phyloP scores from a whole-genome alignment of 1,140 invertebrate species.

The Solenopsis fugax region DNA sequence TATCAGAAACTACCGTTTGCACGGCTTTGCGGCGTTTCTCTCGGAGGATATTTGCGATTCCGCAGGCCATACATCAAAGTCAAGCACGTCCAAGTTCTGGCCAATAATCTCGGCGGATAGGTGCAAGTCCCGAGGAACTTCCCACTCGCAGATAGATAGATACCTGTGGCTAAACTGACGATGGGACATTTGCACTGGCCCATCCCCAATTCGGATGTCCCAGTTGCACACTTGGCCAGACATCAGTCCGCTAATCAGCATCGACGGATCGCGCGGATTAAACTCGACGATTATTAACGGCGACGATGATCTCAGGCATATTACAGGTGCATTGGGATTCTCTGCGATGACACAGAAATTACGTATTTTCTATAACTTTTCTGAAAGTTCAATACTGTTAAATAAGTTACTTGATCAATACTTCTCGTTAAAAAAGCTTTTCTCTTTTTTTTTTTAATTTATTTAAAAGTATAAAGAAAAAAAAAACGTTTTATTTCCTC shows the following conservation, averaged over 20 bases:
- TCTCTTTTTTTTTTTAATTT: background rate
- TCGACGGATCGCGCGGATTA: slow-evolving; percentile 95
- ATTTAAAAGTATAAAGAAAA: background rate
- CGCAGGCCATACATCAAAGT: slow-evolving; percentile 55
- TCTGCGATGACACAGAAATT: slow-evolving; percentile 86
- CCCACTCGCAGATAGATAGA: slow-evolving; percentile 31
- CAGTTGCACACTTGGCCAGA: slow-evolving; percentile 95
- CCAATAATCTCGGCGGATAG: slow-evolving; percentile 62
- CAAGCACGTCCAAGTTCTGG: slow-evolving; percentile 54
- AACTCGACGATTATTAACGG: slow-evolving; percentile 95
- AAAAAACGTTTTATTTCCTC: background rate
- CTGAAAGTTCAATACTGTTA: background rate
- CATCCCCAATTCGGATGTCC: slow-evolving; percentile 91
- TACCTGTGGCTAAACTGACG: slow-evolving; percentile 79
- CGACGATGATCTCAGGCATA: slow-evolving; percentile 90
- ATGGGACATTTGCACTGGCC: slow-evolving; percentile 87
- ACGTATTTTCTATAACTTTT: background rate
- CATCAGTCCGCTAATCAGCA: slow-evolving; percentile 94
- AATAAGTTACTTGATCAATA: background rate
- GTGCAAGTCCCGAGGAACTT: slow-evolving; percentile 59
- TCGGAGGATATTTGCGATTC: slow-evolving; percentile 60
- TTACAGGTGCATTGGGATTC: slow-evolving; percentile 94
- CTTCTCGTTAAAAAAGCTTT: background rate
- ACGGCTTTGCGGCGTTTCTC: slow-evolving; percentile 52
- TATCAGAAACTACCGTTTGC: slow-evolving; percentile 56